Evolutionary conservation across 2,113 vertebrate species (phyloP), one percentile per base, ranked within the genome.

Genomic region (Oophaga pumilio): DNA sequence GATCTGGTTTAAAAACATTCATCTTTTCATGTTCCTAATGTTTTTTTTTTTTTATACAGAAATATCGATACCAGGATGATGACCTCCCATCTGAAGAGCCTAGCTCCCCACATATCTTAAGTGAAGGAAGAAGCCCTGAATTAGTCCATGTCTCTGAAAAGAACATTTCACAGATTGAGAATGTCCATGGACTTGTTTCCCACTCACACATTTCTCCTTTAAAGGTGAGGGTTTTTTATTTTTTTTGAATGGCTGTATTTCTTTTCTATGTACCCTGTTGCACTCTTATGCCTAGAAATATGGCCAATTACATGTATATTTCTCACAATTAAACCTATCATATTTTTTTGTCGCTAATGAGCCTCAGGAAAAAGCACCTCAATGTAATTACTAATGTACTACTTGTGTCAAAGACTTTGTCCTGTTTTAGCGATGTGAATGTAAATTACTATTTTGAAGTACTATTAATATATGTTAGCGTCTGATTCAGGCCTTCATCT

Each of bases 141-240:
- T 91, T 99, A 87, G 97, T 99, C 89, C 97, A 99, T 43, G 96
- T 99, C 15, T 97, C 97, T 0, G 97, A 99, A 92, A 99, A 97
- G 94, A 99, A 95, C 91, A 92, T 99, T 6, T 98, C 97, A 20
- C 96, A 97, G 92, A 96, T 99, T 59, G 97, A 99, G 91, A 99
- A 96, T 28, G 95, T 99, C 43, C 98, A 98, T 87, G 97, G 98
- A 89, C 97, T 96, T 90, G 98, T 99, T 91, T 95, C 96, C 68
- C 98, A 98, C 84, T 96, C 97, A 71, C 98, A 99, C 90, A 98
- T 98, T 94, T 99, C 98, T 5, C 97, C 98, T n/a, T 92, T 98
- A 93, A 99, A 99, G 97, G 98, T 99, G 97, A 86, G 93, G 6
- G 3, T 49, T 76, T 76, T 1, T 60, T 60, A n/a, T 60, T 22